A percentile compares a stretch with the other conserved stretches of the same genome.
Conservation (phyloP, 2,888 invertebrate species). For the Caenorhabditis sulstoni region DNA sequence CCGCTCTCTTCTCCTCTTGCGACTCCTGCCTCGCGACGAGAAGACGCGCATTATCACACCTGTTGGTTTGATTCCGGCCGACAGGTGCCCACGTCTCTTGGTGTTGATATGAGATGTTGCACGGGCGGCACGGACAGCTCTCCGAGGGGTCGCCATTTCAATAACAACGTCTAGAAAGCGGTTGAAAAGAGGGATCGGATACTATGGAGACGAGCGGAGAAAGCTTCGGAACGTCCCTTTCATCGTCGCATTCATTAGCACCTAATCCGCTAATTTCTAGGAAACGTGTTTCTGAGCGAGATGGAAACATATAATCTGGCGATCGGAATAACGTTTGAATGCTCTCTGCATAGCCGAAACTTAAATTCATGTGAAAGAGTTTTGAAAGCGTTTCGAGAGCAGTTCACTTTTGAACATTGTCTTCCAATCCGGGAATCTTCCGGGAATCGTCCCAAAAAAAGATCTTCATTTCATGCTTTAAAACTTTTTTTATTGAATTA, state of each 20-base stretch:
- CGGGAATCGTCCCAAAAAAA: neutral
- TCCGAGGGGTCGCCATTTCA: neutral
- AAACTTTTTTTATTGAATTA: neutral
- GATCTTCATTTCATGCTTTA: neutral
- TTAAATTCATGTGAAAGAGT: no score
- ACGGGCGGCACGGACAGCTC: slow-evolving; percentile 35
- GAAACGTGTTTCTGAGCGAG: no score
- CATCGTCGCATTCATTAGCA: no score
- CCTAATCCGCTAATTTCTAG: no score
- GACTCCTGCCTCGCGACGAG: slow-evolving; percentile 30
- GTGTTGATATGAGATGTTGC: slow-evolving; percentile 59
- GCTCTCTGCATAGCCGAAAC: neutral
- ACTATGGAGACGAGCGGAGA: no score
- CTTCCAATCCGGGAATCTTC: neutral
- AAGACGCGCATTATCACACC: slow-evolving; percentile 53
- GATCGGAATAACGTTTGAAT: no score
- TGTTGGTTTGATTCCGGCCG: slow-evolving; percentile 55
- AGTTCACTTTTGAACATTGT: no score
- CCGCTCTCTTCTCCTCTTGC: slow-evolving; percentile 2
- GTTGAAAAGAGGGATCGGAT: no score
- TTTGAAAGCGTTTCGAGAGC: no score
- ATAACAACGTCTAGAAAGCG: neutral
- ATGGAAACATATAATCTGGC: no score
- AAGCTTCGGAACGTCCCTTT: no score
- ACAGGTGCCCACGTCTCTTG: slow-evolving; percentile 48